Evolutionary conservation across 2,888 invertebrate genomes (phyloP).

Genomic region (Siphlonurus alternatus): DNA sequence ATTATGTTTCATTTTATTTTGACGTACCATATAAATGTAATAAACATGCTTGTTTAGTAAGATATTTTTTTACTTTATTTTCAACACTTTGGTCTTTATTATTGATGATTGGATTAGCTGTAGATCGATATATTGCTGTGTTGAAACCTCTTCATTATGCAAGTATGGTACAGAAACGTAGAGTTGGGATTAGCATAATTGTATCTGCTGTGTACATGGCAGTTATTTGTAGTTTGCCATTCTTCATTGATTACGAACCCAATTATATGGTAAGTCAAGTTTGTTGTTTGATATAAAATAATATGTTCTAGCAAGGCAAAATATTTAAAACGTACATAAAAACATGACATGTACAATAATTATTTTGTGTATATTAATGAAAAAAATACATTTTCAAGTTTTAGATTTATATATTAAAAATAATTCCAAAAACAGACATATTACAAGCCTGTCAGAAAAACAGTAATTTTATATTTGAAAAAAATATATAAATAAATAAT

Average conservation of each 20-base stretch:
- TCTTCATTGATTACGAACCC: slow-evolving; percentile 12
- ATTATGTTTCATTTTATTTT: slow-evolving; percentile 18
- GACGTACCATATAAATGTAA: slow-evolving; percentile 15
- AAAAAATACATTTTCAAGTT: too few relatives aligned
- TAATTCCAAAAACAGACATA: too few relatives aligned
- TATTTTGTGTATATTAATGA: too few relatives aligned
- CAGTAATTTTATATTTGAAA: too few relatives aligned
- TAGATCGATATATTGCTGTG: slow-evolving; percentile 16
- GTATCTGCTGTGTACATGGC: slow-evolving; percentile 16
- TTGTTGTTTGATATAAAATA: not conserved
- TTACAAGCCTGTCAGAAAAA: too few relatives aligned
- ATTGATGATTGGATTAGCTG: slow-evolving; percentile 15
- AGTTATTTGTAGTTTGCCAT: slow-evolving; percentile 14
- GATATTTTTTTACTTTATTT: slow-evolving; percentile 15
- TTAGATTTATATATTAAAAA: too few relatives aligned
- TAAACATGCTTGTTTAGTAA: slow-evolving; percentile 14
- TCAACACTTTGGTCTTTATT: slow-evolving; percentile 15
- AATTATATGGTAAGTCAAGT: slow-evolving; percentile 8
- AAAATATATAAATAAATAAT: too few relatives aligned
- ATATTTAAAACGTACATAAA: too few relatives aligned
- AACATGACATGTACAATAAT: too few relatives aligned
- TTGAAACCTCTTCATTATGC: slow-evolving; percentile 14
- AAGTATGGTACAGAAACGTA: slow-evolving; percentile 12
- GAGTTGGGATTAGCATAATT: slow-evolving; percentile 11
- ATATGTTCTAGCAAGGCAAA: not conserved